Evolutionary conservation across 2,113 vertebrate genomes (phyloP).

Genomic region (Abramis brama): DNA sequence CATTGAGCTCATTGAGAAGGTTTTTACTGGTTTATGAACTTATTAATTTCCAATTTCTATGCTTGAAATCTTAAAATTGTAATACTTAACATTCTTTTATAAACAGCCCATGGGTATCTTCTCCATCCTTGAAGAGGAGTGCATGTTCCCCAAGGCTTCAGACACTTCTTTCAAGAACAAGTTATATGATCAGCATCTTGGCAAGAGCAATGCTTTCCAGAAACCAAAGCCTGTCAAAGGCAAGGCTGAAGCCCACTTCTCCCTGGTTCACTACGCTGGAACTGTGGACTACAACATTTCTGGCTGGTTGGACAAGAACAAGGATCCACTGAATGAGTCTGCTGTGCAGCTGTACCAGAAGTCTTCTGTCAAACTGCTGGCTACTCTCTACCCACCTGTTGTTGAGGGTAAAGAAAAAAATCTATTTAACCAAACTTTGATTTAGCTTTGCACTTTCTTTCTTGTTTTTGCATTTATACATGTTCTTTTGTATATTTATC

Average conservation of each 20-base stretch:
- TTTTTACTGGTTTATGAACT: constrained; percentile 54
- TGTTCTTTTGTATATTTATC: not conserved
- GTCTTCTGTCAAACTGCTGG: constrained; percentile 51
- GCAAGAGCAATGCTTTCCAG: constrained; percentile 55
- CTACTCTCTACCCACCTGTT: constrained; percentile 55
- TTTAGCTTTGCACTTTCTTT: not conserved
- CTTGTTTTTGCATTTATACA: not conserved
- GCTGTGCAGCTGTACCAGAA: constrained; percentile 30
- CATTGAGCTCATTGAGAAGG: constrained; percentile 90
- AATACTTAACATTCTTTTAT: not conserved
- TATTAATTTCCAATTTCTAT: not conserved
- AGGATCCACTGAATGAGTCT: constrained; percentile 56
- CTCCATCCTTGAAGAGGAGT: constrained; percentile 78
- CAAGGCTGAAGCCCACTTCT: constrained; percentile 81
- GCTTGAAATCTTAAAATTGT: not conserved
- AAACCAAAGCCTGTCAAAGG: constrained; percentile 62
- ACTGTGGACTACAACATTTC: constrained; percentile 76
- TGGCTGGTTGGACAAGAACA: constrained; percentile 60
- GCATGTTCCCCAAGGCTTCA: constrained; percentile 78
- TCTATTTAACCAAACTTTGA: not conserved
- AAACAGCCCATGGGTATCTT: constrained; percentile 76
- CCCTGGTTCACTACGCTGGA: constrained; percentile 82
- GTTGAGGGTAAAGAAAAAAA: constrained; percentile 51
- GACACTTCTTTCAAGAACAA: constrained; percentile 60
- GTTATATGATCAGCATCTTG: constrained; percentile 61